These are phyloP conservation scores for Anoplolepis gracilipes DNA, from an alignment of 1,140 invertebrate genomes.

Conservation along the genomic window DNA sequence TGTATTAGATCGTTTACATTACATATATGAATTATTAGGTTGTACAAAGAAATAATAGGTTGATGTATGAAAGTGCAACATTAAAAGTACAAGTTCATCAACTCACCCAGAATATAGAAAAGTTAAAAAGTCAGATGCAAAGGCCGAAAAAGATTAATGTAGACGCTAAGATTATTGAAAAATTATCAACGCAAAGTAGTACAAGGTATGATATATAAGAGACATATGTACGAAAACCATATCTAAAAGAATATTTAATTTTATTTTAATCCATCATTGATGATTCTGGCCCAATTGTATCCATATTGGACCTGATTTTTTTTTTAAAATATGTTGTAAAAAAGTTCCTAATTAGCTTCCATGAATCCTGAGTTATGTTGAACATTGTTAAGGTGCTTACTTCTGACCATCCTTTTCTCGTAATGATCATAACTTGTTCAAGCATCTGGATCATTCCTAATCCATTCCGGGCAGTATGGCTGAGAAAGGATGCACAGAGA, in stretches of 20 bases:
- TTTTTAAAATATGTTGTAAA: too few species aligned
- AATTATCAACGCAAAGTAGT: constrained; percentile 53
- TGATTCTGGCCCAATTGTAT: too few species aligned
- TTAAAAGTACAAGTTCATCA: constrained; percentile 74
- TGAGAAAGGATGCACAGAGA: too few species aligned
- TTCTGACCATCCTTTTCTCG: too few species aligned
- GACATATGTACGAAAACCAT: background rate
- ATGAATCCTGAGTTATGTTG: too few species aligned
- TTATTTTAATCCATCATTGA: too few species aligned
- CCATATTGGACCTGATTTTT: too few species aligned
- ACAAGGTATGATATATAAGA: background rate
- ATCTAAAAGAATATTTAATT: background rate
- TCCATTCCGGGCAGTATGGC: too few species aligned
- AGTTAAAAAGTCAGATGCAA: constrained; percentile 67
- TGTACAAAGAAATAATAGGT: constrained; percentile 75
- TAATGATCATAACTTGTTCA: too few species aligned
- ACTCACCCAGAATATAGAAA: constrained; percentile 71
- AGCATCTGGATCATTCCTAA: too few species aligned
- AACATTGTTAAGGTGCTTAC: too few species aligned
- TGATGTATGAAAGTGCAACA: constrained; percentile 75
- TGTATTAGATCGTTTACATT: constrained; percentile 9
- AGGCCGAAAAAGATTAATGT: constrained; percentile 72
- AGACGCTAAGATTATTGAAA: constrained; percentile 68
- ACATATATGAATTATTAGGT: constrained; percentile 62
- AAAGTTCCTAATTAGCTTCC: too few species aligned